A percentile compares a stretch with the other conserved stretches of the same genome.
phyloP scores from a whole-genome alignment of 2,888 invertebrate species.

The Drosophila differens region DNA sequence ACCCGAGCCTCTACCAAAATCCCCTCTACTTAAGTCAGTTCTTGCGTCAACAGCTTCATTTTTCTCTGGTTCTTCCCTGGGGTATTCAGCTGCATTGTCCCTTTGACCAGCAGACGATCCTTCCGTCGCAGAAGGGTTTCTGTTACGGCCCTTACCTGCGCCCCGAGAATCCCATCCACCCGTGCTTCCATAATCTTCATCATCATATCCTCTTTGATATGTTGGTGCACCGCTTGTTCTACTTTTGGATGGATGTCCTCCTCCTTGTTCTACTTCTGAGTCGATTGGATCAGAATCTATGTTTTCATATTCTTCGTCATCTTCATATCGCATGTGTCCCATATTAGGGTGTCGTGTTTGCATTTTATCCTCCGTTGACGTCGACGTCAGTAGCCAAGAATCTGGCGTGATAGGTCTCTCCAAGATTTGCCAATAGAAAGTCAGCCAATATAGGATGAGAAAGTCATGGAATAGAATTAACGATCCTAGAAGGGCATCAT shows the following conservation, averaged over 20 bases:
- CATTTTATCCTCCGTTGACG: background rate
- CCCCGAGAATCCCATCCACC: background rate
- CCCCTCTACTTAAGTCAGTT: background rate
- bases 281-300: background rate
- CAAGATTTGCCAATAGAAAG: conserved; percentile 61
- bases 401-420: conserved; percentile 14
- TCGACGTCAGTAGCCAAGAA: background rate
- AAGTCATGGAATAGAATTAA: conserved; percentile 69
- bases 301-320: background rate
- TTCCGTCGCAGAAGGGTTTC: background rate
- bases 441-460: conserved; percentile 64
- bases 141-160: background rate
- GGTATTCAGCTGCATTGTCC: background rate
- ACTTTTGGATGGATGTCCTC: background rate
- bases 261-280: background rate
- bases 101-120: background rate
- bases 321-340: background rate
- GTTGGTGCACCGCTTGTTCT: background rate
- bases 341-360: background rate
- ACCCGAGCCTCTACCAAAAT: no score
- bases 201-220: background rate
- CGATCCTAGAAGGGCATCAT: conserved; percentile 52
- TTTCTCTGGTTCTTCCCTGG: background rate
- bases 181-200: background rate
- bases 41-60: background rate